A percentile compares a stretch with the other conserved stretches of the same genome.
Conservation (phyloP, 2,888 invertebrate genomes). For the Tenthredo amoena region DNA sequence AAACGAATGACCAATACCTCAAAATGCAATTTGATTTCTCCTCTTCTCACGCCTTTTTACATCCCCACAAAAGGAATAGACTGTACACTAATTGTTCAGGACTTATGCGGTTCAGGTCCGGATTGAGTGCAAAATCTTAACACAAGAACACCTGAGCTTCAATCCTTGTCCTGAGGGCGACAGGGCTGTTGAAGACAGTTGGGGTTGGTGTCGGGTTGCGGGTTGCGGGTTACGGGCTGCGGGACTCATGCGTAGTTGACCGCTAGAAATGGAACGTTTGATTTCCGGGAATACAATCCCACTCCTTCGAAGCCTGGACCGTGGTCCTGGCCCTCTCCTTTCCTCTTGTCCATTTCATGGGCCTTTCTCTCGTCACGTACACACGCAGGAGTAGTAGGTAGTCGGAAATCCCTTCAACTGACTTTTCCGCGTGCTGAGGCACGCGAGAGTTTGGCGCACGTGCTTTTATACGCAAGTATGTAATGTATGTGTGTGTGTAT, state of each 20-base stretch:
- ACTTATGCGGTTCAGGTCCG: not conserved
- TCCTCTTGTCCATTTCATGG: constrained; percentile 56
- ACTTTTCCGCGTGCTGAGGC: constrained; percentile 35
- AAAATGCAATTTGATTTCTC: not conserved
- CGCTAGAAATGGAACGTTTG: constrained; percentile 65
- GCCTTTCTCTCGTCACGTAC: constrained; percentile 56
- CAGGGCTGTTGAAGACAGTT: constrained; percentile 3
- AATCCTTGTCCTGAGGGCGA: not conserved
- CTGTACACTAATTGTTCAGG: not conserved
- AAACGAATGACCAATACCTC: not conserved
- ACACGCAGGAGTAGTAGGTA: constrained; percentile 57
- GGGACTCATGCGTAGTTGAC: constrained; percentile 56
- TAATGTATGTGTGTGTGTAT: not conserved
- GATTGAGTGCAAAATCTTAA: constrained; percentile 9
- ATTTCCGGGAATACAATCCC: constrained; percentile 66
- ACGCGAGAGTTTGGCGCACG: constrained; percentile 21
- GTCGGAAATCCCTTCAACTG: constrained; percentile 37
- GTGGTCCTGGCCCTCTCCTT: constrained; percentile 64
- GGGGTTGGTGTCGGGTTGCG: constrained; percentile 36
- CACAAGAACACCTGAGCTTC: not conserved
- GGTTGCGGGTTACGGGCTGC: constrained; percentile 1
- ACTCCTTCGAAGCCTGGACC: constrained; percentile 58
- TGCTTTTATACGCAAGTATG: constrained; percentile 1
- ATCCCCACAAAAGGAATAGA: not conserved
- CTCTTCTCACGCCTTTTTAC: not conserved